Base-by-base conservation (phyloP, 2,113 vertebrate species). In the Redunca redunca region DNA sequence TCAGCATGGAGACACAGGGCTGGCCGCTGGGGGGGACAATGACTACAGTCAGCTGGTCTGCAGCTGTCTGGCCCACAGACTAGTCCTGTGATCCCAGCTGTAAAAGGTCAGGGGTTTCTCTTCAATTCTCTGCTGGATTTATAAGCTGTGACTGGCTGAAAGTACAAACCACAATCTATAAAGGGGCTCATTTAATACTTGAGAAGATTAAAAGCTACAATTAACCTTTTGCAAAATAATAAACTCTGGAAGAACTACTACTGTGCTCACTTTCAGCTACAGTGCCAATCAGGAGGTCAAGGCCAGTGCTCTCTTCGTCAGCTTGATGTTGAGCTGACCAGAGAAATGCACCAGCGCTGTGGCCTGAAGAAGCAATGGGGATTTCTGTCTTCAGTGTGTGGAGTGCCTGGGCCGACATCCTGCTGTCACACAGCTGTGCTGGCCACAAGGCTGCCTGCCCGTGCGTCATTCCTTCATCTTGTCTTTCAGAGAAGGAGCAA, bases 61-160 rank as follows among this genome's bases (percentile, higher is more conserved):
- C 98, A 98, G 98, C 98, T 98, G 98, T 96, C 96, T 97, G 83
- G 96, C 93, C 97, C 97, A 91, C 55, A 67, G 96, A 62, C 93
- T 60, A 96, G 95, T 95, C 97, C 98, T 98, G 93, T 98, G 98
- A 98, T 95, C 52, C 71, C 6, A 0, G 78, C 62, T 96, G 4
- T 21, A 85, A 98, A 97, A 98, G 98, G 98, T 98, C 98, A 98
- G 96, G 95, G 97, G 95, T 95, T 94, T 97, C 97, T 98, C 91
- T 97, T 90, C 78, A 95, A 71, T 90, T 97, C 90, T 52, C 86
- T 93, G 97, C 95, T 93, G 92, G 91, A 85, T 78, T 94, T 36
- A 82, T 96, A 96, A 97, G 97, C 55, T 15, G 74, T 0, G 7
- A 53, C 86, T 91, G 88, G 52, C 86, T 84, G 17, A 5, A 80